Evolutionary conservation across 2,113 vertebrate genomes (phyloP).

Genomic region (Poeciliopsis turrubarensis): DNA sequence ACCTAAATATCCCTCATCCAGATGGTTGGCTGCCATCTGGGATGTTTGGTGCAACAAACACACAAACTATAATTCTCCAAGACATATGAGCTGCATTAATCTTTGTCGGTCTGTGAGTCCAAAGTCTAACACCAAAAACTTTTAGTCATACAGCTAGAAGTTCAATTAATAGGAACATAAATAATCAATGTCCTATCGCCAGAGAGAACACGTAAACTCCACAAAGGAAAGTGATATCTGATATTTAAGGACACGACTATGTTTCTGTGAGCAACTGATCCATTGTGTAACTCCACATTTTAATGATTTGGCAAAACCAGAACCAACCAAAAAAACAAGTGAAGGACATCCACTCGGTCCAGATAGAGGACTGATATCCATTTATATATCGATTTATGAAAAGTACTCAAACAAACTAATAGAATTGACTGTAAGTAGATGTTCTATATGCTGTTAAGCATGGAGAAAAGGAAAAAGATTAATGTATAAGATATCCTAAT

Average conservation of each 20-base stretch:
- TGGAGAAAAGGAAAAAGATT: background rate
- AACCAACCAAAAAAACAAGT: background rate
- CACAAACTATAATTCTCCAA: background rate
- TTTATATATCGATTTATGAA: background rate
- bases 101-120: background rate
- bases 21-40: background rate
- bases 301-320: background rate
- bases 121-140: background rate
- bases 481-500: background rate
- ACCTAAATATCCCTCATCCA: background rate
- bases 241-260: too few relatives aligned
- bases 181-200: background rate
- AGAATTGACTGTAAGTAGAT: background rate
- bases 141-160: background rate
- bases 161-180: background rate
- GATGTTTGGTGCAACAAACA: too few relatives aligned
- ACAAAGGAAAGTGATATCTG: background rate
- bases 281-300: background rate
- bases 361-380: too few relatives aligned
- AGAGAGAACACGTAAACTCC: background rate
- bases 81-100: background rate
- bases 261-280: too few relatives aligned
- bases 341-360: background rate
- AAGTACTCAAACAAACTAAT: background rate
- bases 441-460: background rate